Evolutionary conservation across 2,888 invertebrate genomes (phyloP), one percentile per base, ranked within the genome.

Genomic region (Oxytorus armatus): DNA sequence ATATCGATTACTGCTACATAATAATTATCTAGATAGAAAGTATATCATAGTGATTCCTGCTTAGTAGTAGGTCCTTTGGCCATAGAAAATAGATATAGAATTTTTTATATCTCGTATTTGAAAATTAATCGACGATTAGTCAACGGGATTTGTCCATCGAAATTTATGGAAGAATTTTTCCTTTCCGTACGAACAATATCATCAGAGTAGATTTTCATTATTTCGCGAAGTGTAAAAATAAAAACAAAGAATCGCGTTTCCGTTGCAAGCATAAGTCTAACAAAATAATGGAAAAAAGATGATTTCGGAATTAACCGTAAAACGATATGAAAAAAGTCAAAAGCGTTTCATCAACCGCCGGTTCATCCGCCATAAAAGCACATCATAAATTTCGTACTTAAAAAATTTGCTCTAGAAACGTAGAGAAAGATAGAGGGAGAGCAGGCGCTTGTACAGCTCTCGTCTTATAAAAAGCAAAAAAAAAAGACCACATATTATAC

Each of bases 1-100:
- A 69, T 47, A 77, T 65, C 77, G 73, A 80, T 61, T 73, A 80
- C 44, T 73, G 80, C 77, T 77, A 73, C 51, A 33, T 68, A 69
- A 23, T 29, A 61, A 25, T 61, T 42, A 49, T 29, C 57, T 18
- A 36, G n/a, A 77, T 72, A 77, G 53, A 61, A 82, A 77, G 66
- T 70, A 80, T 70, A 72, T 68, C 63, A 79, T 84, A 84, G 82
- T 79, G 63, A 82, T 79, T 80, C 79, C 77, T 76, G 88, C 87
- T 88, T 87, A 53, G 85, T 88, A 87, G 87, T 85, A 82, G 74
- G 77, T 82, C 65, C 70, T 77, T 66, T 76, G 75, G 76, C 68
- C 75, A 81, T 82, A 82, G 78, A 79, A 16, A 57, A 78, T 68
- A 80, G 75, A 78, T 55, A 75, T 80, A 77, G 75, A 55, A 53